phyloP scores from a whole-genome alignment of 2,888 invertebrate genomes.

The Lissonota sp. region DNA sequence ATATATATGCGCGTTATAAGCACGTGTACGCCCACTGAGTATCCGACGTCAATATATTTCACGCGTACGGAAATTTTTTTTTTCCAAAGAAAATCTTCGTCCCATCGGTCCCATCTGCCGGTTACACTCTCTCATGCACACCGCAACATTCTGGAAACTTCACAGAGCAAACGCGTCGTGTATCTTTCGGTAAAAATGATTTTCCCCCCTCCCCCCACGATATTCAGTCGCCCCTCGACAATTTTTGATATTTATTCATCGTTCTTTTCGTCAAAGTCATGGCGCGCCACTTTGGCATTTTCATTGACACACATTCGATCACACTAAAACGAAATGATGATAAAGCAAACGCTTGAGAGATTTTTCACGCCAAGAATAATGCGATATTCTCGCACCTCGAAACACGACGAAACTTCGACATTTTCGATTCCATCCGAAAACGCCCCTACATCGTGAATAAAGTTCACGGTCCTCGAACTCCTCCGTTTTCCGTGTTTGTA shows the following conservation, averaged over 20 bases:
- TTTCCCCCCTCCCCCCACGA: background rate
- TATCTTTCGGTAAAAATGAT: background rate
- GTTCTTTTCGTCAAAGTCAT: background rate
- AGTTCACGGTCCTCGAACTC: constrained; percentile 14
- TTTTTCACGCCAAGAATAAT: background rate
- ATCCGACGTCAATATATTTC: background rate
- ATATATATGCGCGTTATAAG: constrained; percentile 35
- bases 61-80: background rate
- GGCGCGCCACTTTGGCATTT: background rate
- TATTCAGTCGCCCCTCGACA: background rate
- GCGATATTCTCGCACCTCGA: constrained; percentile 3
- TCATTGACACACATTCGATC: background rate
- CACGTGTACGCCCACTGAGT: constrained; percentile 48
- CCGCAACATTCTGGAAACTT: background rate
- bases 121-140: background rate
- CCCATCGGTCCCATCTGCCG: background rate
- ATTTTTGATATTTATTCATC: background rate
- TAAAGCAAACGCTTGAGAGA: background rate
- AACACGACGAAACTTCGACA: constrained; percentile 5
- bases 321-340: background rate
- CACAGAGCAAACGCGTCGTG: background rate
- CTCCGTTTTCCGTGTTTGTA: background rate
- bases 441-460: background rate
- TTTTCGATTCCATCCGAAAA: background rate
- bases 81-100: background rate